A percentile compares a stretch with the other conserved stretches of the same genome.
These are phyloP conservation scores for Globodera rostochiensis DNA, from an alignment of 1,140 invertebrate genomes.

Conservation along the genomic window DNA sequence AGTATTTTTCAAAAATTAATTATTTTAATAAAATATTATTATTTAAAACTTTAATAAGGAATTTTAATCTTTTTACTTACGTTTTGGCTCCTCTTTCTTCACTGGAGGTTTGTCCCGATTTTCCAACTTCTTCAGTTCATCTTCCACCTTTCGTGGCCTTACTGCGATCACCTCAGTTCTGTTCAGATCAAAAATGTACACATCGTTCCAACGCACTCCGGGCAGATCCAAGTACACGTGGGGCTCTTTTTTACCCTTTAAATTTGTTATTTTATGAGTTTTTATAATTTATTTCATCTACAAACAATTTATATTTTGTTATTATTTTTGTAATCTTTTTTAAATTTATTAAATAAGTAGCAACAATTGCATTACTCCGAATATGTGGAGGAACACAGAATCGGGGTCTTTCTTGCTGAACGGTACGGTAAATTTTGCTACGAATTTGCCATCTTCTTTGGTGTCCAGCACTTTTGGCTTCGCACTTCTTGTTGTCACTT, in stretches of 20 bases:
- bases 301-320: too few species aligned
- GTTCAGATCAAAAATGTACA: slow-evolving; percentile 1
- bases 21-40: too few species aligned
- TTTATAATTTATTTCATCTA: too few species aligned
- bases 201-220: neutral
- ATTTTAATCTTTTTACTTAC: neutral
- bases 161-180: neutral
- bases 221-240: neutral
- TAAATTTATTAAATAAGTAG: too few species aligned
- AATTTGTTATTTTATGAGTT: too few species aligned
- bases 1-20: too few species aligned
- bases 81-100: neutral
- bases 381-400: neutral
- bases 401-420: neutral
- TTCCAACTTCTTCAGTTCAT: neutral
- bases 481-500: neutral
- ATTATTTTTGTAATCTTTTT: too few species aligned
- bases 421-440: neutral
- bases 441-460: neutral
- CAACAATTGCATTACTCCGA: neutral
- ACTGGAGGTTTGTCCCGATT: neutral
- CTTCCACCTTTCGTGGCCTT: neutral
- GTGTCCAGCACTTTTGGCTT: neutral
- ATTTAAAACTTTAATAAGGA: too few species aligned
- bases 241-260: neutral